Evolutionary conservation across 2,888 invertebrate species (phyloP).

Genomic region (Drymonia ruficornis): DNA sequence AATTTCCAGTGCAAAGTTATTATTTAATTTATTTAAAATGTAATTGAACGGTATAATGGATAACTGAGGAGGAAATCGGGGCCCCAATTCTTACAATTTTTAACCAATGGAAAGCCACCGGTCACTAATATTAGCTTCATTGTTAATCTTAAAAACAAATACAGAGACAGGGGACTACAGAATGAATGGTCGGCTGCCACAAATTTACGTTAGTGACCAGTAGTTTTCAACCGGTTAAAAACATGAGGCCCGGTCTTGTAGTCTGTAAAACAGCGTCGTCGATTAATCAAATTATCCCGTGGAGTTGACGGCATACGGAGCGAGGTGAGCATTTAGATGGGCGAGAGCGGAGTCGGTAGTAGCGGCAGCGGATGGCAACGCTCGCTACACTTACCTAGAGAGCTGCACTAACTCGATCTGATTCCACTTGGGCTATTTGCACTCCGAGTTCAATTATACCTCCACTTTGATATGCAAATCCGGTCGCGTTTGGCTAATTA

Average conservation of each 20-base stretch:
- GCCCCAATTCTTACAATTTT: too few relatives aligned
- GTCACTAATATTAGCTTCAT: too few relatives aligned
- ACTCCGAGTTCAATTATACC: conserved; percentile 78
- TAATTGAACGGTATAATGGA: conserved; percentile 73
- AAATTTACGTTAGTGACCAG: too few relatives aligned
- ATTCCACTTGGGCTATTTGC: conserved; percentile 81
- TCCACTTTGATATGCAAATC: conserved; percentile 83
- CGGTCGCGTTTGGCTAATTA: conserved; percentile 79
- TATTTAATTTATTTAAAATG: conserved; percentile 48
- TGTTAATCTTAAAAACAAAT: too few relatives aligned
- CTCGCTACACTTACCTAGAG: conserved; percentile 65
- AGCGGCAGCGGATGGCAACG: conserved; percentile 43
- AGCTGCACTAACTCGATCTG: conserved; percentile 78
- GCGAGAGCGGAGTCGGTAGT: conserved; percentile 27
- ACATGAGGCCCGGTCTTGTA: too few relatives aligned
- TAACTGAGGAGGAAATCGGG: conserved; percentile 78
- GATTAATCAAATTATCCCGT: conserved; percentile 79
- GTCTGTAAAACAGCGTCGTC: conserved; percentile 66
- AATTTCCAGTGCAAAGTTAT: conserved; percentile 14
- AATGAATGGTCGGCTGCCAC: too few relatives aligned
- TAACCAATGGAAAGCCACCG: too few relatives aligned
- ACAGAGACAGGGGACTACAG: too few relatives aligned
- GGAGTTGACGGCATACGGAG: conserved; percentile 45
- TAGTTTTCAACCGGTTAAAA: too few relatives aligned
- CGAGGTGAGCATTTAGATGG: conserved; percentile 31